Percentiles rank a stretch among this genome's conserved stretches.
Conservation (phyloP, 2,113 vertebrate genomes). For the Callospermophilus lateralis region DNA sequence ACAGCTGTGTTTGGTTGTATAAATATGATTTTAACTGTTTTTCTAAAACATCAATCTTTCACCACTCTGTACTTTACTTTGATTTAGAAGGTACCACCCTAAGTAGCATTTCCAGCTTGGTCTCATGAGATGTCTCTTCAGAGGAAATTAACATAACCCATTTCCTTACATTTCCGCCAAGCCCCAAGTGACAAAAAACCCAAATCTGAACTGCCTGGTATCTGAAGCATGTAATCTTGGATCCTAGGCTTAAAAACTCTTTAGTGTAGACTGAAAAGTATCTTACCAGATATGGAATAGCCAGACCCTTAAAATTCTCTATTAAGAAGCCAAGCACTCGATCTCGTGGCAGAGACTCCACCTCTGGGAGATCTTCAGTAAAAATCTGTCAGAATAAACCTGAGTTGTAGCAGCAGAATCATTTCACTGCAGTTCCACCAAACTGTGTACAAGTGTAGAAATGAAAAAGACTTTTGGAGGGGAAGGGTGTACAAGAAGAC, state of each 20-base stretch:
- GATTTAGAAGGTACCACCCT: not conserved
- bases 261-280: conserved; percentile 16
- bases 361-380: conserved; percentile 98
- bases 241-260: not conserved
- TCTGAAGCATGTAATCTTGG: not conserved
- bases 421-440: not conserved
- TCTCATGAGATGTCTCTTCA: not conserved
- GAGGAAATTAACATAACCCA: not conserved
- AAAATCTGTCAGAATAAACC: conserved; percentile 93
- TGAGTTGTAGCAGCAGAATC: not conserved
- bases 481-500: not conserved
- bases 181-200: not conserved
- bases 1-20: not conserved
- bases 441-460: fast-evolving
- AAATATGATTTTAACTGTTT: not conserved
- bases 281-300: conserved; percentile 96
- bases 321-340: conserved; percentile 95
- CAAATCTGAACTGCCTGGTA: not conserved
- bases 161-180: not conserved
- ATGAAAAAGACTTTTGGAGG: not conserved
- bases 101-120: not conserved
- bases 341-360: conserved; percentile 95
- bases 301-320: conserved; percentile 95
- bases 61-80: not conserved
- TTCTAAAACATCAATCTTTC: not conserved